Percentiles rank a stretch among this genome's conserved stretches.
Conservation (phyloP, 1,140 invertebrate species). For the Lasaia peninsularis region DNA sequence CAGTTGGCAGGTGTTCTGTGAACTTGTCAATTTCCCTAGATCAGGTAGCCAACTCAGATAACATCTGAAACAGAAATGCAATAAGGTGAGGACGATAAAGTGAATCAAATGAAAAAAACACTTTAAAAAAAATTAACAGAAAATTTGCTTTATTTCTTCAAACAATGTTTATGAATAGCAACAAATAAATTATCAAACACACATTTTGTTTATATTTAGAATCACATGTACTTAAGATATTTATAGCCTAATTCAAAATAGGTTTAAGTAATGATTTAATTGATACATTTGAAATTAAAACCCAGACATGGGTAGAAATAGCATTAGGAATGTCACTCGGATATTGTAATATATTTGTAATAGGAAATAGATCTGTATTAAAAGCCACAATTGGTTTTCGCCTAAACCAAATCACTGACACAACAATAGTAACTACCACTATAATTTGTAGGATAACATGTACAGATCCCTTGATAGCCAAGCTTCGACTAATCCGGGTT, state of each 20-base stretch:
- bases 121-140: too few relatives aligned
- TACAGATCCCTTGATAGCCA: constrained; percentile 57
- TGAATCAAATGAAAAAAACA: too few relatives aligned
- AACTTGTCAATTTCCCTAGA: too few relatives aligned
- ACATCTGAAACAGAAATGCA: too few relatives aligned
- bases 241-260: constrained; percentile 20
- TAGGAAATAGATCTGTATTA: constrained; percentile 58
- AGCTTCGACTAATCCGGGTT: constrained; percentile 47
- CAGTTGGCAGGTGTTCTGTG: too few relatives aligned
- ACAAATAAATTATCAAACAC: background rate
- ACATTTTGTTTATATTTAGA: too few relatives aligned
- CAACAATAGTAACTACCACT: constrained; percentile 49
- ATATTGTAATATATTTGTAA: constrained; percentile 57
- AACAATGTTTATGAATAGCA: background rate
- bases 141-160: too few relatives aligned
- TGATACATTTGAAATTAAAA: constrained; percentile 65
- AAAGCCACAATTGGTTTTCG: constrained; percentile 61
- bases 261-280: constrained; percentile 59
- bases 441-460: constrained; percentile 53
- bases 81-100: too few relatives aligned
- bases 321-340: constrained; percentile 64
- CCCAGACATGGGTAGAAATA: constrained; percentile 69
- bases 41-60: too few relatives aligned
- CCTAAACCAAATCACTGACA: constrained; percentile 62
- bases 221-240: too few relatives aligned